Conservation (phyloP, 2,113 vertebrate genomes). For the Bos indicus region DNA sequence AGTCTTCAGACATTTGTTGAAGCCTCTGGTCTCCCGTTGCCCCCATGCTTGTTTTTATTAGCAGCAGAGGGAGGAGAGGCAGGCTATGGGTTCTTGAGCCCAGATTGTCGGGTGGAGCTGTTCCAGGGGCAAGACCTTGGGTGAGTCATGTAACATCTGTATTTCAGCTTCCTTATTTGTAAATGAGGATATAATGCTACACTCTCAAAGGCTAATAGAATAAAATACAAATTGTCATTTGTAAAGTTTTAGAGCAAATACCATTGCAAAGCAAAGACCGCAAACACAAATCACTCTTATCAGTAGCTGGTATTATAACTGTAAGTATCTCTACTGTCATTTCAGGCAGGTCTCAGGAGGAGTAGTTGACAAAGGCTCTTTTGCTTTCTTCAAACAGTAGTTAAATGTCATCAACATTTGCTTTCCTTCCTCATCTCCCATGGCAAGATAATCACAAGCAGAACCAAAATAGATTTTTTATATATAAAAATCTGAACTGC, state of each 20-base stretch:
- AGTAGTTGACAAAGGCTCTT: not conserved
- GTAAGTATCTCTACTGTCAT: rapidly evolving
- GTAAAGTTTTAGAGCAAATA: not conserved
- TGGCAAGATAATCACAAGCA: too few relatives aligned
- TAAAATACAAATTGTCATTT: not conserved
- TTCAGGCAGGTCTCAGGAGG: not conserved
- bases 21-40: not conserved
- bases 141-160: not conserved
- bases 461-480: not conserved
- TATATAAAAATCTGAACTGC: too few relatives aligned
- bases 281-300: too few relatives aligned
- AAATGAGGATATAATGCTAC: not conserved
- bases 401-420: too few relatives aligned
- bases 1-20: not conserved
- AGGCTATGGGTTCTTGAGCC: not conserved
- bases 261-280: not conserved
- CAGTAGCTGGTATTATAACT: too few relatives aligned
- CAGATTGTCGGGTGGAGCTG: rapidly evolving
- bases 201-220: not conserved
- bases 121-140: not conserved
- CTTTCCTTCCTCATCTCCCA: not conserved
- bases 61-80: not conserved
- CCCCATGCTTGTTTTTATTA: not conserved
- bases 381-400: not conserved
- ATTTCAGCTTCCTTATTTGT: not conserved